Base-by-base conservation (phyloP, 2,113 vertebrate species). In the Sinocyclocheilus grahami region DNA sequence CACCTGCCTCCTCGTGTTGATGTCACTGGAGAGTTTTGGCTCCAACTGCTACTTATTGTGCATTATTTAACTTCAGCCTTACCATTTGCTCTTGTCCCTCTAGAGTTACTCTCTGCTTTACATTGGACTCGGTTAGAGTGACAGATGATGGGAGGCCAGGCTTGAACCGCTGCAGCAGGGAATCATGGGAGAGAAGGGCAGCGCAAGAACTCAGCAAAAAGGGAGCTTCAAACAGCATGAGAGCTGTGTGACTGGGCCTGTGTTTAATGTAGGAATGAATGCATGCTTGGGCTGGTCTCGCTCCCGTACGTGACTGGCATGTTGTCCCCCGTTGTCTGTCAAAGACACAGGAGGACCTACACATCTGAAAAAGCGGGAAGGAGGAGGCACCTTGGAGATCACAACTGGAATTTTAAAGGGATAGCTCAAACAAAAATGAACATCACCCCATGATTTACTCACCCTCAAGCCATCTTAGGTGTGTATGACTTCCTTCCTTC, bases 231-330 rank as follows among this genome's bases (percentile, higher is more conserved):
- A 88, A 84, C 89, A 53, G 76, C 81, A 77, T 85, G 27, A 71
- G 37, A 42, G 39, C 51, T 55, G 13, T 86, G 84, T 82, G 86
- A 85, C 85, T 81, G 77, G 80, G 46, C 37, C 67, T 86, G 65
- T 88, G 86, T 88, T 78, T 89, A 86, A 89, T 88, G 81, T 86
- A 82, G 58, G 82, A 81, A 74, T 85, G 85, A 88, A 89, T 89
- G 85, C 78, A 89, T 89, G 81, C 89, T 63, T 69, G 58, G 48
- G 65, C 42, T 77, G 84, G 51, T 78, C 60, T 87, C 85, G 65
- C 60, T 85, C 85, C 16, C 2, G 18, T 69, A 62, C 71, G 86
- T 86, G 88, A 78, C 81, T 30, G 37, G 86, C 76, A 88, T 86
- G 14, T 55, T 46, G 27, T 69, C 53, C n/a, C 16, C 7, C 0